Conservation (phyloP, 2,113 vertebrate genomes). For the Chaetodon trifascialis region DNA sequence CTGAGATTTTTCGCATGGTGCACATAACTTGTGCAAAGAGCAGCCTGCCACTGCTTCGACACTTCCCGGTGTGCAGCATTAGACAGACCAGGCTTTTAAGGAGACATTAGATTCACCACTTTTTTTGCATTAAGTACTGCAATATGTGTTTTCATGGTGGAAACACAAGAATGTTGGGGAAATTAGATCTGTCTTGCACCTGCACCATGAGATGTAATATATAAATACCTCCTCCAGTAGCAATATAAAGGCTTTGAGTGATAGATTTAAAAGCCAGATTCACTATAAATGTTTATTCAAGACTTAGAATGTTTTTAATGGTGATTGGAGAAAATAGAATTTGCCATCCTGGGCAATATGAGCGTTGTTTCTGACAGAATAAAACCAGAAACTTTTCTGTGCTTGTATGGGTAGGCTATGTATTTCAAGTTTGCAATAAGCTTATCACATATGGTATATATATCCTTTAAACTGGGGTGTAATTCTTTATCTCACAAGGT, state of each 20-base stretch:
- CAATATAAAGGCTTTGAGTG: not conserved
- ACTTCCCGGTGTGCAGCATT: not conserved
- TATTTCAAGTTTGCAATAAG: no score
- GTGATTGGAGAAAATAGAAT: not conserved
- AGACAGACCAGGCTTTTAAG: not conserved
- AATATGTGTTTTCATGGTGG: not conserved
- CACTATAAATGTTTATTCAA: not conserved
- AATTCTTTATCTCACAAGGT: not conserved
- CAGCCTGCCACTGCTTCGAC: not conserved
- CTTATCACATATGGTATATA: no score
- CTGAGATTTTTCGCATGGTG: slow-evolving; percentile 44
- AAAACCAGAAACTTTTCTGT: not conserved
- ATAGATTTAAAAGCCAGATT: not conserved
- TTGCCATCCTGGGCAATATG: not conserved
- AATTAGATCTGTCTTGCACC: slow-evolving; percentile 12
- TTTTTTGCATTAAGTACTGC: not conserved
- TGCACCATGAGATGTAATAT: not conserved
- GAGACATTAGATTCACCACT: not conserved
- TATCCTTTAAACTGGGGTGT: no score
- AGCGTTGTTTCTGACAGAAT: not conserved
- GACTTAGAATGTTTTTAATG: not conserved
- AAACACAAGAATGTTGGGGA: not conserved
- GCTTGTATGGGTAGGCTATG: no score
- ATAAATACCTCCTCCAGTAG: not conserved
- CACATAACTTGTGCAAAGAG: slow-evolving; percentile 35